Conservation (phyloP, 1,140 invertebrate genomes). For the Ceratosolen solmsi region DNA sequence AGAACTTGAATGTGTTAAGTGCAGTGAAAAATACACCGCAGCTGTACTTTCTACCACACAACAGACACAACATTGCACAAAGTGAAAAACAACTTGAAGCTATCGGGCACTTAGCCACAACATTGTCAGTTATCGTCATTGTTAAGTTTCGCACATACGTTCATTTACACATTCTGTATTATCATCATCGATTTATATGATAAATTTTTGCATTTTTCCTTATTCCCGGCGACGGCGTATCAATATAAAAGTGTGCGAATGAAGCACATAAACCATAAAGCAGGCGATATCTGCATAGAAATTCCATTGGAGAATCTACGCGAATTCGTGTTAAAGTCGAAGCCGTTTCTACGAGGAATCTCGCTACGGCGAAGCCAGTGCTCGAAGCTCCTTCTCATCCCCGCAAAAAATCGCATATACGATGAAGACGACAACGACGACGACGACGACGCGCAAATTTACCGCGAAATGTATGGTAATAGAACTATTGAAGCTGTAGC, state of each 20-base stretch:
- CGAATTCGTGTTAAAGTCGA: constrained; percentile 51
- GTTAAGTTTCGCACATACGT: constrained; percentile 22
- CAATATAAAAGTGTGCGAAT: constrained; percentile 40
- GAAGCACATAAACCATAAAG: constrained; percentile 61
- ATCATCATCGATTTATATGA: neutral
- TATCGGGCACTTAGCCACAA: constrained; percentile 55
- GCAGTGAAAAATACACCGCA: no score
- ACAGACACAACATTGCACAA: constrained; percentile 50
- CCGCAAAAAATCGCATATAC: no score
- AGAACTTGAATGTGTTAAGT: no score
- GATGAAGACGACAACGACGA: constrained; percentile 23
- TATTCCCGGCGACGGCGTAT: neutral
- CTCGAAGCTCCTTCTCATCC: constrained; percentile 44
- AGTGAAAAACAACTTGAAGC: constrained; percentile 56
- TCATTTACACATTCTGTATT: constrained; percentile 37
- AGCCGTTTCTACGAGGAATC: constrained; percentile 41
- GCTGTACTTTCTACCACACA: neutral
- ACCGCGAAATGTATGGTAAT: constrained; percentile 63
- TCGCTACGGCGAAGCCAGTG: constrained; percentile 6
- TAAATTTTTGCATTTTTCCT: neutral
- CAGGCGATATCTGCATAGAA: constrained; percentile 38
- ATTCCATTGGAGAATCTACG: constrained; percentile 55
- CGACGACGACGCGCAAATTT: constrained; percentile 57
- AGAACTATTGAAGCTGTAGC: constrained; percentile 56
- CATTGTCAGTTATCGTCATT: constrained; percentile 50